phyloP scores from a whole-genome alignment of 1,140 invertebrate genomes.

The Drosophila neocordata region DNA sequence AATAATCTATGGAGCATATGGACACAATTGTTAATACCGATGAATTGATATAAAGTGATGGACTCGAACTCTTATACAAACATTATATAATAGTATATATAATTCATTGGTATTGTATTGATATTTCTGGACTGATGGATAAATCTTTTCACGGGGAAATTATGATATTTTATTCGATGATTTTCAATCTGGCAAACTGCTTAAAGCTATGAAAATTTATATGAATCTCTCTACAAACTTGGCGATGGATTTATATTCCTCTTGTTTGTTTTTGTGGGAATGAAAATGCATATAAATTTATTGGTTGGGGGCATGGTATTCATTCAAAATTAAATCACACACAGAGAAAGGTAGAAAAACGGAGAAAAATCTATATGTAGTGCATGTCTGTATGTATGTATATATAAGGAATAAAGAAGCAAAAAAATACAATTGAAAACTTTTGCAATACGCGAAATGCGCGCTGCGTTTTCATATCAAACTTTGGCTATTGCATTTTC shows the following conservation, averaged over 20 bases:
- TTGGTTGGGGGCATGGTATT: constrained; percentile 57
- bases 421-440: constrained; percentile 77
- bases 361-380: background rate
- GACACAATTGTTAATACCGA: too few species aligned
- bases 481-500: constrained; percentile 80
- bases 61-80: too few species aligned
- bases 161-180: background rate
- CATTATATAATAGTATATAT: too few species aligned
- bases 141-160: background rate
- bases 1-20: too few species aligned
- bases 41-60: too few species aligned
- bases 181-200: background rate
- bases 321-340: constrained; percentile 68
- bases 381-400: background rate
- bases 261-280: background rate
- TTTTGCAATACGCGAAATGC: constrained; percentile 70
- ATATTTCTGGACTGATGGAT: too few species aligned
- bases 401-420: constrained; percentile 16
- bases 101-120: too few species aligned
- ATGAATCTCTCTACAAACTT: constrained; percentile 30
- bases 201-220: constrained; percentile 46
- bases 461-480: constrained; percentile 75
- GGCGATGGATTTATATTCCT: constrained; percentile 16
- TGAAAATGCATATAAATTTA: constrained; percentile 57
- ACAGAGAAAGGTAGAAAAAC: constrained; percentile 40